Evolutionary conservation across 2,888 invertebrate species (phyloP).

Genomic region (Leucophenga maculata): DNA sequence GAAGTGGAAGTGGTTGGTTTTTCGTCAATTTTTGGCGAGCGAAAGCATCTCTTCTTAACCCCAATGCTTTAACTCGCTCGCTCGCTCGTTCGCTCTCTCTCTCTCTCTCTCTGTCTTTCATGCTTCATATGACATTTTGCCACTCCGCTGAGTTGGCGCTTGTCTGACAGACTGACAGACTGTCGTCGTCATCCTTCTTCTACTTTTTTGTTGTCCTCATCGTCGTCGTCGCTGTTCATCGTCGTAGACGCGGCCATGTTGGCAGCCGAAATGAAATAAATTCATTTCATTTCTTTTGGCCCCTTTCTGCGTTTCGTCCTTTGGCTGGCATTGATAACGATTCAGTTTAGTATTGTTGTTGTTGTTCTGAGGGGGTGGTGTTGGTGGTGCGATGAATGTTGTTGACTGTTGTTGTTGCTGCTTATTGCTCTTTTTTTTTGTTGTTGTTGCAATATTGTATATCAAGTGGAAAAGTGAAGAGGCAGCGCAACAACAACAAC

Average conservation of each 20-base stretch:
- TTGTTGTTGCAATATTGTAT: not conserved
- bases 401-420: not conserved
- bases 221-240: not conserved
- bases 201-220: slow-evolving; percentile 23
- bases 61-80: not conserved
- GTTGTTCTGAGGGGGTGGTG: not conserved
- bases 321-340: not conserved
- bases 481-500: too few species aligned
- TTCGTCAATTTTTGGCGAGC: slow-evolving; percentile 17
- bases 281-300: not conserved
- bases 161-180: not conserved
- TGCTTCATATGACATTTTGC: not conserved
- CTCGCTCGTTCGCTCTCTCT: not conserved
- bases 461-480: not conserved
- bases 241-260: slow-evolving; percentile 5
- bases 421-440: not conserved
- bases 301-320: not conserved
- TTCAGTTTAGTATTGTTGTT: not conserved
- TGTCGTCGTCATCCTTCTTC: slow-evolving; percentile 55
- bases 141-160: slow-evolving; percentile 6
- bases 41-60: not conserved
- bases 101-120: not conserved
- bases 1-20: slow-evolving; percentile 15
- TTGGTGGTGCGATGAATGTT: not conserved
- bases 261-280: slow-evolving; percentile 1